Evolutionary conservation across 2,797 vertebrate species (phyloP), one percentile per base, ranked within the genome.

Genomic region (Helicolenus hilgendorfi): DNA sequence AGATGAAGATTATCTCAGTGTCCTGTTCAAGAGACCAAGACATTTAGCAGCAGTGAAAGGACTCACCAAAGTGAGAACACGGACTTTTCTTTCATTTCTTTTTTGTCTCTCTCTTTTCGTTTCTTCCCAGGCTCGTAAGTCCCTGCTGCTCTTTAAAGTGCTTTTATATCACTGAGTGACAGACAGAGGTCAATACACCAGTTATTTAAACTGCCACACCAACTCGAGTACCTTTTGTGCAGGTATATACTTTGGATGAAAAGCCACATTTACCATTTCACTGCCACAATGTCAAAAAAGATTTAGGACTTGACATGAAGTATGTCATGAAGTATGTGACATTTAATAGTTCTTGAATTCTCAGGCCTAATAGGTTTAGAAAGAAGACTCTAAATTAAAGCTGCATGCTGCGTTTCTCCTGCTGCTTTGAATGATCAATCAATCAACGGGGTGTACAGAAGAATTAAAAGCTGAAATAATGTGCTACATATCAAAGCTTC

Each of bases 81-180:
- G 22, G 68, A 74, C 71, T 79, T 69, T 41, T 67, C 7, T 31
- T 36, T 72, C 18, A 33, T 41, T 22, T 68, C 10, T 53, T 41
- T 22, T 69, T 55, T 41, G 6, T 4, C 24, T 41, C 64, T 41
- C 64, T 53, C 62, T 33, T 35, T 36, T 76, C 15, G 2, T 87
- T 69, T 75, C 24, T 79, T 78, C 35, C 36, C 82, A 76, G 63
- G 35, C 72, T 81, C 6, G 53, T 29, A 41, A 59, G 45, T 41
- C 14, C 2, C 36, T 24, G 27, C 56, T 78, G 31, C 49, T 78
- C 76, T 81, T 59, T 65, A 31, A 65, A 69, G 77, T 59, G 73
- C 72, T 92, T 94, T 91, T 35, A 72, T 88, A 90, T 91, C 75
- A 89, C 74, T 60, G 64, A 77, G 75, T 72, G 82, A 68, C 36